phyloP scores from a whole-genome alignment of 1,140 invertebrate genomes.

The Bombus superbus region DNA sequence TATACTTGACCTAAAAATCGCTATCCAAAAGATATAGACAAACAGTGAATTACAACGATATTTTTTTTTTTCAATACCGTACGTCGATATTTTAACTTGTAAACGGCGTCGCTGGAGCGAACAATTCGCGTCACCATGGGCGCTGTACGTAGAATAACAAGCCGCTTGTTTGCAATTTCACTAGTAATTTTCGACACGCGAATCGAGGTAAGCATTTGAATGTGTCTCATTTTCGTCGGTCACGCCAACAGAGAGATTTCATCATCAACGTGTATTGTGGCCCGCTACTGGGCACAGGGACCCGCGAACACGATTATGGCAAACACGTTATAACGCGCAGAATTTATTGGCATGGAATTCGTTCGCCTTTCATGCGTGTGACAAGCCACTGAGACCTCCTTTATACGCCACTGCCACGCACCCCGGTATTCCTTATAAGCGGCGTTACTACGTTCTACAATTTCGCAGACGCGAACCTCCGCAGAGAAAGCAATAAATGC shows the following conservation, averaged over 20 bases:
- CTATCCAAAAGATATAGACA: not conserved
- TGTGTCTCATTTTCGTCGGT: conserved; percentile 41
- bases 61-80: not conserved
- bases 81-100: not conserved
- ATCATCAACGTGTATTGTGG: conserved; percentile 55
- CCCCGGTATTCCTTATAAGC: not conserved
- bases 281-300: conserved; percentile 10
- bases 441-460: not conserved
- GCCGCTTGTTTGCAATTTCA: conserved; percentile 46
- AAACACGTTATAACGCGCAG: conserved; percentile 53
- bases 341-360: conserved; percentile 56
- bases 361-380: conserved; percentile 34
- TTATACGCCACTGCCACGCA: not conserved
- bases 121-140: conserved; percentile 12
- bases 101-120: not conserved
- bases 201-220: conserved; percentile 56
- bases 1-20: too few species aligned
- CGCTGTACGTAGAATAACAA: conserved; percentile 36
- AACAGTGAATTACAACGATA: not conserved
- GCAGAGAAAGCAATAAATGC: conserved; percentile 2
- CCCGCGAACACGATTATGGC: conserved; percentile 52
- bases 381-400: not conserved
- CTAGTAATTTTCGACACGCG: conserved; percentile 45
- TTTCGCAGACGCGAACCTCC: not conserved
- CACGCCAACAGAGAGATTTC: conserved; percentile 49